Conservation (phyloP, 2,797 vertebrate genomes). For the Poliocrania exsul region DNA sequence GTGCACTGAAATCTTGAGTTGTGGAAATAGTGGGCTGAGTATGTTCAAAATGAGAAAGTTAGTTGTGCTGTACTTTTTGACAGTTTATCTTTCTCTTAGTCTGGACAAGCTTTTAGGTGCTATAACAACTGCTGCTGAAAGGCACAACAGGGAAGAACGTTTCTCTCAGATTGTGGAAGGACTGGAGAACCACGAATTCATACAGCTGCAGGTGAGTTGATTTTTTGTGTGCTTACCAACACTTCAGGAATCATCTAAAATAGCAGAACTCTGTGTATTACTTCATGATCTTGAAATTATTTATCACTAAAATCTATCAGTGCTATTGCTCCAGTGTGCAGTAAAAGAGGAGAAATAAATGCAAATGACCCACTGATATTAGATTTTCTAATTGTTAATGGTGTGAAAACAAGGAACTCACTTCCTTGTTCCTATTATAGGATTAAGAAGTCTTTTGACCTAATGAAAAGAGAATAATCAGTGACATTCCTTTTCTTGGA, state of each 20-base stretch:
- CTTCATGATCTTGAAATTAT: not conserved
- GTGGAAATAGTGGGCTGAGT: not conserved
- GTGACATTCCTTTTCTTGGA: not conserved
- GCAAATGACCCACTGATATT: not conserved
- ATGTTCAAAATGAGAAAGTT: not conserved
- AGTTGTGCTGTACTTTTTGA: not conserved
- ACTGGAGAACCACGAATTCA: conserved; percentile 93
- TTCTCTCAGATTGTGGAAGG: conserved; percentile 95
- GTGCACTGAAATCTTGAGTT: not conserved
- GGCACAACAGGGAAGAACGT: conserved; percentile 92
- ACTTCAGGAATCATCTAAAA: not conserved
- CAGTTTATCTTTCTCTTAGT: conserved; percentile 68
- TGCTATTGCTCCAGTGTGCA: not conserved
- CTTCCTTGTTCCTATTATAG: not conserved
- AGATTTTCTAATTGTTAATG: not conserved
- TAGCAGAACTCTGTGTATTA: not conserved
- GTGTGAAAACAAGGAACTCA: not conserved
- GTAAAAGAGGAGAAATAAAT: not conserved
- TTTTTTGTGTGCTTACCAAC: not conserved
- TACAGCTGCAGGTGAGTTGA: conserved; percentile 91
- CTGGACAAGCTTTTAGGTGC: conserved; percentile 95
- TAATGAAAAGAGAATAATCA: not conserved
- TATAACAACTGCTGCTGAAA: conserved; percentile 94
- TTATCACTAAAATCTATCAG: not conserved
- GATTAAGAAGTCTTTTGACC: not conserved